Evolutionary conservation across 2,797 vertebrate species (phyloP), one percentile per base, ranked within the genome.

Genomic region (Oryzias sinensis): DNA sequence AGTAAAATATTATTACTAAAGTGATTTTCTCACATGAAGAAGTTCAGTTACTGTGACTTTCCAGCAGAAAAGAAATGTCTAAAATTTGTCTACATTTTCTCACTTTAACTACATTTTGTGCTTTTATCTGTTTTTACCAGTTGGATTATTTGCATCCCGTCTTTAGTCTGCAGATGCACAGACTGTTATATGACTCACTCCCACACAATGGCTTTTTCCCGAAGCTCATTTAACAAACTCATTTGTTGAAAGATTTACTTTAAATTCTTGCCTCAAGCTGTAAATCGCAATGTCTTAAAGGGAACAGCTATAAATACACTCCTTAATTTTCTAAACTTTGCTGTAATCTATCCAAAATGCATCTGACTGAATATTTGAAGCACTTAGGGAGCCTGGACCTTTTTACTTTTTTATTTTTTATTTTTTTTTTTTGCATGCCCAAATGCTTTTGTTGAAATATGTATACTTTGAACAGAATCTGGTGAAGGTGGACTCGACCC

Each of bases 371-470:
- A 33, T 60, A 43, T 57, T 4, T 55, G 54, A 57, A 50, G 49
- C 6, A 43, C 52, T 37, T 25, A 56, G 49, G 11, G 42, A 43
- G 24, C 33, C 43, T 29, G 24, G 60, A 54, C 49, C 47, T 27
- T 33, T 33, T 33, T 37, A 11, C 11, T 6, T 29, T 29, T 29
- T 5, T 2, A n/a, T n/a, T n/a, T n/a, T n/a, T n/a, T n/a, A n/a
- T 33, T 33, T 51, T 48, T 22, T 70, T 22, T 73, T 49, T 67
- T 60, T 41, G 47, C 44, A 22, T 48, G 53, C 45, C 48, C 62
- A 52, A 66, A 43, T 55, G 53, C 29, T 37, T 77, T 72, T 80
- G 62, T 74, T 62, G 37, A 70, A 53, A 29, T 14, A 18, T 37
- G 9, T 37, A 13, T 11, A 3, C 33, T 37, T 13, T 11, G 9